These are phyloP conservation scores for Eurois occulta DNA, from an alignment of 2,888 invertebrate genomes.

Conservation along the genomic window DNA sequence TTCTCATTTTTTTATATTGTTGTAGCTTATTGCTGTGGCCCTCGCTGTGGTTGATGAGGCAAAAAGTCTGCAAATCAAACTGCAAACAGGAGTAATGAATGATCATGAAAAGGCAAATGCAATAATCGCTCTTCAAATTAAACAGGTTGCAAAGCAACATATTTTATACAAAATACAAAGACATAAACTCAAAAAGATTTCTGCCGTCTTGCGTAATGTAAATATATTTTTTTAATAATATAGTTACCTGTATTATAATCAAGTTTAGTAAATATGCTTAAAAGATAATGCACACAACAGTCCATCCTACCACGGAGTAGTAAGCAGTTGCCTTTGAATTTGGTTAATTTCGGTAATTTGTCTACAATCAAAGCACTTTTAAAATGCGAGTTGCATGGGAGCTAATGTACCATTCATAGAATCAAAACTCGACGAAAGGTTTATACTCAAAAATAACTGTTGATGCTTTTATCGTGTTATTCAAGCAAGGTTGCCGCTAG, in stretches of 20 bases:
- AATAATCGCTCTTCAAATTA: slow-evolving; percentile 34
- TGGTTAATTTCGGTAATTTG: neutral
- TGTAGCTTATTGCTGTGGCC: slow-evolving; percentile 30
- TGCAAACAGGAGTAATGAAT: slow-evolving; percentile 26
- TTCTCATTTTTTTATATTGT: slow-evolving; percentile 40
- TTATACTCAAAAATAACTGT: neutral
- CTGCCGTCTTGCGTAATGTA: slow-evolving; percentile 25
- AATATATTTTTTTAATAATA: slow-evolving; percentile 5
- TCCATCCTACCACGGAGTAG: slow-evolving; percentile 25
- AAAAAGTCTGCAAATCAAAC: neutral
- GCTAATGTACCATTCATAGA: neutral
- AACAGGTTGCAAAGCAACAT: slow-evolving; percentile 14
- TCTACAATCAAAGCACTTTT: neutral
- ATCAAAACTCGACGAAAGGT: neutral
- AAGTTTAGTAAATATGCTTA: slow-evolving; percentile 2
- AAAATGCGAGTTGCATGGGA: neutral
- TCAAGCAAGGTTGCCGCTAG: neutral
- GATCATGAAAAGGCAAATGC: slow-evolving; percentile 22
- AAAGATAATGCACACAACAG: slow-evolving; percentile 10
- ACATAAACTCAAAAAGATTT: slow-evolving; percentile 31
- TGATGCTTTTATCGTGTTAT: slow-evolving; percentile 1
- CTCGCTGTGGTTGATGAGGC: slow-evolving; percentile 26
- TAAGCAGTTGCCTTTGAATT: slow-evolving; percentile 21
- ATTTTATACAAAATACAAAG: slow-evolving; percentile 7
- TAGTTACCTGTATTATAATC: neutral